Evolutionary conservation across 2,797 vertebrate genomes (phyloP), one percentile per base, ranked within the genome.

Genomic region (Urophycis tenuis): DNA sequence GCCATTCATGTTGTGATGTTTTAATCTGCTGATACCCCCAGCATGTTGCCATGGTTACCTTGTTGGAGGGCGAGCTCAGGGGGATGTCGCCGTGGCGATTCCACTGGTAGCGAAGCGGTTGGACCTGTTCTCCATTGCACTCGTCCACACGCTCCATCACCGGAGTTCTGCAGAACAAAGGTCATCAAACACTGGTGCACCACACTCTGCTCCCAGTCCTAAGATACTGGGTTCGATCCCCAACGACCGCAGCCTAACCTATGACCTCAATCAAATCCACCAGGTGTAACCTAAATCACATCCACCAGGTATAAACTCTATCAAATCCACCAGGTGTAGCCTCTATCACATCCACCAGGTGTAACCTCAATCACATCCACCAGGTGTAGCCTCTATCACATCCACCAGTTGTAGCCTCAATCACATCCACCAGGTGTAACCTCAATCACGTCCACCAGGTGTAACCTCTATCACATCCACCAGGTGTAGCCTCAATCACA

Each of bases 21-120:
- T 45, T 8, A 22, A 7, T 53, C 19, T 3, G 45, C 45, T 22
- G 45, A 5, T 49, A 49, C 45, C 45, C 45, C 45, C 45, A 22
- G 45, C 14, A 1, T 10, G 79, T 76, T 75, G 45, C 60, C 25
- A 12, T 75, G 81, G 71, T 84, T 92, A 93, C 93, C 93, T 94
- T 90, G 82, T 86, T 89, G 29, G 81, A 76, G 11, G 91, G 83
- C 12, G 86, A 78, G 1, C 91, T 88, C 82, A 89, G 87, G 0
- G 90, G 89, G 81, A 89, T 86, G 81, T 93, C 92, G 0, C 81
- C 77, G 35, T 87, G 89, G 0, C 81, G 82, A 72, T 86, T 91
- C 86, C 89, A 88, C 81, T 93, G 90, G 84, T 93, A 94, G 31
- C 92, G 83, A 45, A 93, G 90, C 0, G 93, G 92, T 1, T 80